Percentiles rank a stretch among this genome's conserved stretches.
Evolutionary conservation across 2,888 invertebrate genomes (phyloP).

Genomic region (Ashinkailepas kermadecensis): DNA sequence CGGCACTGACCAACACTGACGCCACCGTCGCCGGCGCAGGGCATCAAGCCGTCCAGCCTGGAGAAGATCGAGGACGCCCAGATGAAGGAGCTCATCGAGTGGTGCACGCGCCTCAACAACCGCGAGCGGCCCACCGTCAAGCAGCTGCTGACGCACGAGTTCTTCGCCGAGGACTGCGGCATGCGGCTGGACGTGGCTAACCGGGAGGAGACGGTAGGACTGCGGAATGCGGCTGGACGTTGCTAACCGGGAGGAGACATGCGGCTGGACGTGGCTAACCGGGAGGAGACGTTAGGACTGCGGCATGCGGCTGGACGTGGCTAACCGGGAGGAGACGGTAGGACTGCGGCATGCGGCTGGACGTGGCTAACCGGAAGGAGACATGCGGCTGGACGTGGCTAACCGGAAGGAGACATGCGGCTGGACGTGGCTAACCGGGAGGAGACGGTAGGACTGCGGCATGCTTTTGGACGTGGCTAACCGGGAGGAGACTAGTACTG

Average conservation of each 20-base stretch:
- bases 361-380: conserved; percentile 56
- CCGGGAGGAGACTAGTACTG: conserved; percentile 46
- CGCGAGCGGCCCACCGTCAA: conserved; percentile 88
- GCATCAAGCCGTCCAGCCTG: conserved; percentile 90
- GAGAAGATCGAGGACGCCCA: conserved; percentile 92
- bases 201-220: conserved; percentile 51
- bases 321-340: conserved; percentile 50
- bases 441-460: conserved; percentile 56
- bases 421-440: conserved; percentile 61
- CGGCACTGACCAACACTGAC: too few species aligned
- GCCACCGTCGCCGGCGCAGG: conserved; percentile 50
- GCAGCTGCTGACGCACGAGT: conserved; percentile 87
- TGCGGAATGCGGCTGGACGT: conserved; percentile 70
- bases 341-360: conserved; percentile 69
- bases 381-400: too few species aligned
- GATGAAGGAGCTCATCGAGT: conserved; percentile 91
- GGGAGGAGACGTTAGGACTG: conserved; percentile 56
- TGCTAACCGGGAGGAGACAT: conserved; percentile 50
- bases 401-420: conserved; percentile 45
- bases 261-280: too few species aligned
- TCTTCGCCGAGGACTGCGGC: conserved; percentile 92
- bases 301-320: conserved; percentile 65
- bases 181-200: conserved; percentile 64
- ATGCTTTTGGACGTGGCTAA: conserved; percentile 64
- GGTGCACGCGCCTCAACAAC: conserved; percentile 82